These are phyloP conservation scores for Chlorocebus sabaeus DNA, from an alignment of 2,113 vertebrate genomes.

Conservation along the genomic window DNA sequence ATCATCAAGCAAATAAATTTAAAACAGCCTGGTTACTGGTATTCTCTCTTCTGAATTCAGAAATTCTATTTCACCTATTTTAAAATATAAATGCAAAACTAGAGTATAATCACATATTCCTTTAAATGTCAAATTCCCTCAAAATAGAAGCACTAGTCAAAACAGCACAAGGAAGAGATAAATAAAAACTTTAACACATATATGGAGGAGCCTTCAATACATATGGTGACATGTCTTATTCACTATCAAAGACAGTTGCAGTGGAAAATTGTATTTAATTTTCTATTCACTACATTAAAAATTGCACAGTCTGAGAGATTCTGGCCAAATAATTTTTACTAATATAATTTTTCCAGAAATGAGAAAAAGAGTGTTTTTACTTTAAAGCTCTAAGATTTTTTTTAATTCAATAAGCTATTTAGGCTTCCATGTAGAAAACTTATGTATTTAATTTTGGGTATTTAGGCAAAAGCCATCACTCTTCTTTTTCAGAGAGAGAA, in stretches of 20 bases:
- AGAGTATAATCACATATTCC: not conserved
- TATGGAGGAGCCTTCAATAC: not conserved
- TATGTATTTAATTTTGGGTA: not conserved
- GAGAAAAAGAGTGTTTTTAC: not conserved
- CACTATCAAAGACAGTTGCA: not conserved
- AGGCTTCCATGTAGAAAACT: not conserved
- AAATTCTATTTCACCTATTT: not conserved
- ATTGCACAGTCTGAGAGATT: not conserved
- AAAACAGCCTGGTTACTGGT: not conserved
- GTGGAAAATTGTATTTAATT: not conserved
- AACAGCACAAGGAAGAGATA: not conserved
- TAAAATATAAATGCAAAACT: constrained; percentile 1
- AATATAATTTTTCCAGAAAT: not conserved
- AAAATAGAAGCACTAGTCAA: not conserved
- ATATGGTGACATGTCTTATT: not conserved
- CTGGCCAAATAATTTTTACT: constrained; percentile 20
- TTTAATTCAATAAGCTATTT: not conserved
- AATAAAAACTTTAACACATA: not conserved
- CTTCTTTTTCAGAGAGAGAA: not conserved
- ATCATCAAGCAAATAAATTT: not conserved
- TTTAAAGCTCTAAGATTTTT: not conserved
- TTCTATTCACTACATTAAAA: not conserved
- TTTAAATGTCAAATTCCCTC: not conserved
- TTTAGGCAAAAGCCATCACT: not conserved
- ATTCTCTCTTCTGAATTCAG: not conserved